phyloP scores from a whole-genome alignment of 1,140 invertebrate genomes.

The Danaus plexippus region DNA sequence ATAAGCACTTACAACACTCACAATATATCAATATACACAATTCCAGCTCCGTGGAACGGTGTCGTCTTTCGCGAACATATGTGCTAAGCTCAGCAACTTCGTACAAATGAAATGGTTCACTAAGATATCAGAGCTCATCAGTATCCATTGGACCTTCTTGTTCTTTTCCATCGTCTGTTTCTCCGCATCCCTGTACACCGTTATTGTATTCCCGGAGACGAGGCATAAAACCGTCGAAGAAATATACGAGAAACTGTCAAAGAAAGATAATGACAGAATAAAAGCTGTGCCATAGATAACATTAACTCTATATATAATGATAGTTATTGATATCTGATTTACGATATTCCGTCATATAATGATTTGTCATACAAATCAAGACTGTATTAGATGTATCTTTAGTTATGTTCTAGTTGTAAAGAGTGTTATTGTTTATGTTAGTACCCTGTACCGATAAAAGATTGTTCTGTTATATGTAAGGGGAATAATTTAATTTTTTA shows the following conservation, averaged over 20 bases:
- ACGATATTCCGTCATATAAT: constrained; percentile 4
- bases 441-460: no score
- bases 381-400: constrained; percentile 11
- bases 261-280: constrained; percentile 27
- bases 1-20: no score
- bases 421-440: no score
- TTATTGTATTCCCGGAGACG: constrained; percentile 52
- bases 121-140: constrained; percentile 44
- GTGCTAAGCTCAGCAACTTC: constrained; percentile 60
- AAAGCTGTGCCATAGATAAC: constrained; percentile 30
- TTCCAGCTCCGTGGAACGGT: constrained; percentile 58
- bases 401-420: no score
- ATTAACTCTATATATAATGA: background rate
- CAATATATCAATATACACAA: background rate
- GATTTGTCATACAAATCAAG: constrained; percentile 21
- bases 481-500: background rate
- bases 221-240: constrained; percentile 54
- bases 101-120: constrained; percentile 63
- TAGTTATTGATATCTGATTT: constrained; percentile 6
- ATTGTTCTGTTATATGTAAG: no score
- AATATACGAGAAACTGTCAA: constrained; percentile 49
- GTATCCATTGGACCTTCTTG: constrained; percentile 58
- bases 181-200: constrained; percentile 44
- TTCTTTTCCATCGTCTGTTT: constrained; percentile 56
- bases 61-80: constrained; percentile 58